phyloP scores from a whole-genome alignment of 1,140 invertebrate species.

The Aphaenogaster rudis region DNA sequence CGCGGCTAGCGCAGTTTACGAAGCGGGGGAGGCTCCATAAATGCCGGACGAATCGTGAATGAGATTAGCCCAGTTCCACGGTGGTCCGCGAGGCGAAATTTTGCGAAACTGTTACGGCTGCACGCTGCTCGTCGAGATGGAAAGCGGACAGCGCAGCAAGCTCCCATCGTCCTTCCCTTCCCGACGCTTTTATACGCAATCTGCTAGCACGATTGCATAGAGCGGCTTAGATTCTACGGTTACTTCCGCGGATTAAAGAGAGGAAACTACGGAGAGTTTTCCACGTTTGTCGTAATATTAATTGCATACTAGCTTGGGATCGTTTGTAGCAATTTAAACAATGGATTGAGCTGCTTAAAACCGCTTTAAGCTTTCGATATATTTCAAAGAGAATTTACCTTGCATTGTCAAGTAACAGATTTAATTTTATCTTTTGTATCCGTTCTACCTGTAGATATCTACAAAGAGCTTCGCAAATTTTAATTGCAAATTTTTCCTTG shows the following conservation, averaged over 20 bases:
- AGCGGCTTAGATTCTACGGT: conserved; percentile 13
- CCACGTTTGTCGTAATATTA: conserved; percentile 4
- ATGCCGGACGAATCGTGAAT: conserved; percentile 65
- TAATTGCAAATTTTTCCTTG: background rate
- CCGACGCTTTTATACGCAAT: conserved; percentile 23
- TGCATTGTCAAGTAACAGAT: background rate
- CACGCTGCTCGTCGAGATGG: conserved; percentile 47
- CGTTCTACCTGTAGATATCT: background rate
- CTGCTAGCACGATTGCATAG: conserved; percentile 11
- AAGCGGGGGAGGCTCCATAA: conserved; percentile 57
- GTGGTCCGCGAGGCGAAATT: conserved; percentile 46
- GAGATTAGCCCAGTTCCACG: conserved; percentile 68
- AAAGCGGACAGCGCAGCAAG: conserved; percentile 22
- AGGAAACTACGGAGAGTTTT: conserved; percentile 8
- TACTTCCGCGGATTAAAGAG: background rate
- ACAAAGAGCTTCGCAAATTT: background rate
- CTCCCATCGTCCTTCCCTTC: background rate
- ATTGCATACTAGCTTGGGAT: background rate
- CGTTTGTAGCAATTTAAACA: background rate
- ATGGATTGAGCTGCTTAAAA: background rate
- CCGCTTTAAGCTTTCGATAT: background rate
- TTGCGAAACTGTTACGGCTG: conserved; percentile 62
- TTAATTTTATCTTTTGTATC: background rate
- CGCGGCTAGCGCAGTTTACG: conserved; percentile 49
- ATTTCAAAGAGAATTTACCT: background rate